Evolutionary conservation across 1,140 invertebrate species (phyloP), one percentile per base, ranked within the genome.

Genomic region (Cydia fagiglandana): DNA sequence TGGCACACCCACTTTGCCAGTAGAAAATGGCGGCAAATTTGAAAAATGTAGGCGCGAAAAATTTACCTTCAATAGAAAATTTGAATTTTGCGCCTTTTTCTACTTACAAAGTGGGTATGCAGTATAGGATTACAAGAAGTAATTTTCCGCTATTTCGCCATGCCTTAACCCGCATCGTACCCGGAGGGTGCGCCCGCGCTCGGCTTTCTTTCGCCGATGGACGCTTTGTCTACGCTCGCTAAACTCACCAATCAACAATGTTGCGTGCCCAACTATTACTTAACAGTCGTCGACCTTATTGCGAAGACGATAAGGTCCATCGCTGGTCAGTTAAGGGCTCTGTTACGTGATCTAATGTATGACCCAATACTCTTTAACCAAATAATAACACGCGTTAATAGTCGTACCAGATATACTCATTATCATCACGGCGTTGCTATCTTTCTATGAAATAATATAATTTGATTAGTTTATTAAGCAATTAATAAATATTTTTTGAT

Each of bases 301-400:
- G 38, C 38, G 1, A 41, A 41, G 7, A 41, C 7, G 10, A 10
- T 41, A 41, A 41, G 38, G 38, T 41, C 4, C 9, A 41, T 9
- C 38, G 38, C 0, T 10, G 38, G 9, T 41, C 38, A 41, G 38
- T 41, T 41, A 10, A 9, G 3, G 38, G 7, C 7, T 20, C 53
- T 56, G 53, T 56, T 56, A 56, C 74, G 78, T 77, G 77, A 81
- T 41, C 38, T 75, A 50, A 70, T 73, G 78, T 80, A 75, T 79
- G 80, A 83, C 5, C 15, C n/a, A 17, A 9, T n/a, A 56, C 53
- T 56, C 15, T 10, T 41, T 41, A 41, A 41, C 38, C 38, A 47
- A 47, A 47, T 13, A 47, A 47, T 47, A 47, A 47, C 13, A 47
- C n/a, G 53, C n/a, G n/a, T 56, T 17, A 17, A 0, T n/a, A n/a